These are phyloP conservation scores for Sinocyclocheilus maitianheensis DNA, from an alignment of 2,113 vertebrate species.

Conservation along the genomic window DNA sequence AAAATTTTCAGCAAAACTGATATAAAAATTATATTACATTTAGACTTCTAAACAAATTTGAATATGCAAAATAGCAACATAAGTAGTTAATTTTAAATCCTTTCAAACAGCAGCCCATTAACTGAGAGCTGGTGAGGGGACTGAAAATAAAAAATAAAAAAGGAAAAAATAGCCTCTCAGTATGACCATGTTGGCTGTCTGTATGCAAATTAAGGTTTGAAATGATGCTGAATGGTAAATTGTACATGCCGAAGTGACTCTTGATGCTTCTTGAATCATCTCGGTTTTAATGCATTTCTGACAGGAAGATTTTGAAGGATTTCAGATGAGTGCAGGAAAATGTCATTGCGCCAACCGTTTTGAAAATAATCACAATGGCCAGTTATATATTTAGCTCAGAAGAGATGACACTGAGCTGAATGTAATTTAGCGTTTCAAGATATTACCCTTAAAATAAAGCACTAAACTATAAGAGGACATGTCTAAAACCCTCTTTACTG, in stretches of 20 bases:
- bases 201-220: conserved; percentile 46
- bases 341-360: conserved; percentile 1
- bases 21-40: not conserved
- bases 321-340: conserved; percentile 16
- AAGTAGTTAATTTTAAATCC: not conserved
- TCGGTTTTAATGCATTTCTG: conserved; percentile 41
- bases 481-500: not conserved
- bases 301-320: conserved; percentile 39
- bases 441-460: not conserved
- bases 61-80: not conserved
- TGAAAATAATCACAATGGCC: conserved; percentile 15
- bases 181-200: conserved; percentile 12
- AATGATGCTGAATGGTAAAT: conserved; percentile 52
- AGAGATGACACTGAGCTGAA: conserved; percentile 6
- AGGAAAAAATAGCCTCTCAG: conserved; percentile 2
- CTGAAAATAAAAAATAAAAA: not conserved
- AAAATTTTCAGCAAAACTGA: not conserved
- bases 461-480: not conserved
- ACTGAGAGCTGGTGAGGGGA: not conserved
- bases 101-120: not conserved
- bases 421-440: not conserved
- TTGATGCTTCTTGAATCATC: conserved; percentile 42
- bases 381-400: conserved; percentile 32
- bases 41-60: not conserved
- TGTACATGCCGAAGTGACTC: conserved; percentile 48